Percentiles rank a stretch among this genome's conserved stretches.
Conservation (phyloP, 53 echinoderm and acorn worm genomes). For the Mesocentrotus franciscanus region DNA sequence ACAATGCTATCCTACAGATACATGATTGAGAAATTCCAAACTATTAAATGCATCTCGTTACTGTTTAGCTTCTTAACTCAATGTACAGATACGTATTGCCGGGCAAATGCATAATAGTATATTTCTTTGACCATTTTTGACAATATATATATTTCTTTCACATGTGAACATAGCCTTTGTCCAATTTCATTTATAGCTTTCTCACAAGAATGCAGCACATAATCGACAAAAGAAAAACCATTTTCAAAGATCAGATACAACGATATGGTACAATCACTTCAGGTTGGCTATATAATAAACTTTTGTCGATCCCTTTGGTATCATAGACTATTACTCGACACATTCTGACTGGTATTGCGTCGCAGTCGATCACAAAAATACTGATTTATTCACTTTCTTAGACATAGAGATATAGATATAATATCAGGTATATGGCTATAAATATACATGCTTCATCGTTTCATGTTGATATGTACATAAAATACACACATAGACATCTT, state of each 20-base stretch:
- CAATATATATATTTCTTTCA: background rate
- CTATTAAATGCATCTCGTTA: background rate
- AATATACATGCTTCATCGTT: conserved; percentile 28
- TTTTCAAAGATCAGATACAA: background rate
- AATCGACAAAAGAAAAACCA: background rate
- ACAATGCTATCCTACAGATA: background rate
- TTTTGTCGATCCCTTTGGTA: conserved; percentile 16
- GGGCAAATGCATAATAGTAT: conserved; percentile 3
- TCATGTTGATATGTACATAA: conserved; percentile 14
- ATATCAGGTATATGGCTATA: conserved; percentile 45
- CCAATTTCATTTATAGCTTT: background rate
- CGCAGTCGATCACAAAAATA: conserved; percentile 42
- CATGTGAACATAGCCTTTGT: background rate
- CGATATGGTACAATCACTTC: too few relatives aligned
- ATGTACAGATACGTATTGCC: conserved; percentile 11
- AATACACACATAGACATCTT: conserved; percentile 27
- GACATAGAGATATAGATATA: conserved; percentile 32
- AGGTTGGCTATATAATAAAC: background rate
- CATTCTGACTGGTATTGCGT: background rate
- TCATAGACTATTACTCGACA: background rate
- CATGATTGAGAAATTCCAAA: background rate
- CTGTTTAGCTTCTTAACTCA: background rate
- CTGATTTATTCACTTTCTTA: conserved; percentile 17
- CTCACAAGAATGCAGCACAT: conserved; percentile 7
- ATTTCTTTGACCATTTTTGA: background rate